Evolutionary conservation across 2,797 vertebrate species (phyloP).

Genomic region (Vireo griseus): DNA sequence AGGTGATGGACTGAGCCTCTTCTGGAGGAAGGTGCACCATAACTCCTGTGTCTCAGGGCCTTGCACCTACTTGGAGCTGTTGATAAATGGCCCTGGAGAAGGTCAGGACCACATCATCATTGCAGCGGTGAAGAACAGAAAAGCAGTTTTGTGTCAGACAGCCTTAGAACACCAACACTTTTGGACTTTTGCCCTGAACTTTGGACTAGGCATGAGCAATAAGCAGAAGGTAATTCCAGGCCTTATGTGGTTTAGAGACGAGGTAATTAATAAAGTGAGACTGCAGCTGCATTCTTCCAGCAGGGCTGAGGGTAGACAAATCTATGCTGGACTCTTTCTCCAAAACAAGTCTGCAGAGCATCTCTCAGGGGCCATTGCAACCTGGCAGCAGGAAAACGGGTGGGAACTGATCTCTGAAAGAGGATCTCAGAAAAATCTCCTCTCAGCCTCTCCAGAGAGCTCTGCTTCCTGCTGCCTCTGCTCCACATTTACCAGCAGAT

Average conservation of each 20-base stretch:
- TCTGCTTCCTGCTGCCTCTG: neutral
- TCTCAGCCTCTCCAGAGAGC: neutral
- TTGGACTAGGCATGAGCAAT: fast-evolving
- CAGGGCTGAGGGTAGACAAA: neutral
- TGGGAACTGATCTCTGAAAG: neutral
- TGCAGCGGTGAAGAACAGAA: neutral
- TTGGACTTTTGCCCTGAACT: neutral
- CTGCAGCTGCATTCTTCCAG: neutral
- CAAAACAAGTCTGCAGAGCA: neutral
- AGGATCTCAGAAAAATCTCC: neutral
- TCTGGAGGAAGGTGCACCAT: neutral
- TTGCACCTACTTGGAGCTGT: neutral
- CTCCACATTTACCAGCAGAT: neutral
- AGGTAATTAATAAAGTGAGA: neutral
- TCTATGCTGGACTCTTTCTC: neutral
- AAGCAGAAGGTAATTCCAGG: neutral
- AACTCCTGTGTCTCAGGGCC: neutral
- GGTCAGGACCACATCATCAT: neutral
- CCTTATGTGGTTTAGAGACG: neutral
- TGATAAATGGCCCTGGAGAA: neutral
- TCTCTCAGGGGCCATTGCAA: neutral
- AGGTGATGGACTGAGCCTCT: neutral
- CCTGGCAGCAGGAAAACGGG: neutral
- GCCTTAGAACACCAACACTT: neutral
- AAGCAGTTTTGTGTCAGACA: neutral